These are phyloP conservation scores for Steatornis caripensis DNA, from an alignment of 2,113 vertebrate species.

Conservation along the genomic window DNA sequence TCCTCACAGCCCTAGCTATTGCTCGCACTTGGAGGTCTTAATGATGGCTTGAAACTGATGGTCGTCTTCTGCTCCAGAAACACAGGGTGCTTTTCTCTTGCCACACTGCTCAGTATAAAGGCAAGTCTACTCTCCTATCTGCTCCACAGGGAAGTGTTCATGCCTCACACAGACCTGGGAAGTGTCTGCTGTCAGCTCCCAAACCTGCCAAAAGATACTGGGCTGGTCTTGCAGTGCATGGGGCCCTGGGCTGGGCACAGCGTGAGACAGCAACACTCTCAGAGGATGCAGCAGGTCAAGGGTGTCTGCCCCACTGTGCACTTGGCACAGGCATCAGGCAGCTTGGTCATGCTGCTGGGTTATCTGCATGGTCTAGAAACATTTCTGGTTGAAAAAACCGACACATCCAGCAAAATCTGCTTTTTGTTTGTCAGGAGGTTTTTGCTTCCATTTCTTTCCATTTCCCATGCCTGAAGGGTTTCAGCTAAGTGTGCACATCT, in stretches of 20 bases:
- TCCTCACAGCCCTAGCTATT: not conserved
- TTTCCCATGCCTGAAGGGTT: not conserved
- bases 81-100: not conserved
- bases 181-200: not conserved
- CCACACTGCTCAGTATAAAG: not conserved
- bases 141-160: not conserved
- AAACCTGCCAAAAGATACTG: not conserved
- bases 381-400: not conserved
- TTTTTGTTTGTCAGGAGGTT: not conserved
- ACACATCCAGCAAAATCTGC: not conserved
- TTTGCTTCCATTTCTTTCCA: not conserved
- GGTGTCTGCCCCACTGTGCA: not conserved
- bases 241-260: not conserved
- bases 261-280: not conserved
- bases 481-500: not conserved
- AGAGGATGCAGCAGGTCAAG: not conserved
- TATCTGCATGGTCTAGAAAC: not conserved
- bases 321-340: not conserved
- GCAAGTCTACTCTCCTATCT: not conserved
- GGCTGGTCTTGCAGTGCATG: not conserved
- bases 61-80: not conserved
- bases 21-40: not conserved
- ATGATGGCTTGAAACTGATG: not conserved
- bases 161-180: not conserved
- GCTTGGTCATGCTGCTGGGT: not conserved